Evolutionary conservation across 2,888 invertebrate genomes (phyloP), one percentile per base, ranked within the genome.

Genomic region (Campoplex nolae): DNA sequence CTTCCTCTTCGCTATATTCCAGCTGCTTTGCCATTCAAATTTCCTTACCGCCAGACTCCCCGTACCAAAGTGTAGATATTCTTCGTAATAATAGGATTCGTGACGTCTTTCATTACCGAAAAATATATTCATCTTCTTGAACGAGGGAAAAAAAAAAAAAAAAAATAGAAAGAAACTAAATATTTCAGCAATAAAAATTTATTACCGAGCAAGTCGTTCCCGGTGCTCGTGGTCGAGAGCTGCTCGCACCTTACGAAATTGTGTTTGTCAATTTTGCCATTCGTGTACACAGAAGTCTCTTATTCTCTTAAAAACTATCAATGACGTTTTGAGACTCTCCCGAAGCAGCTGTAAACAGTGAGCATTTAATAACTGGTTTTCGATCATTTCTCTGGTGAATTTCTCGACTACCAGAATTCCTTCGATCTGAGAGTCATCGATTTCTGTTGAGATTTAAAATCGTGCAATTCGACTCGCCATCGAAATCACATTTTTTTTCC

Each of bases 1-100:
- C 28, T 9, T 23, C 56, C 11, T 68, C 54, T 48, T 48, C 8
- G 45, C 28, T 42, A 18, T 45, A 3, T 38, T 76, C 67, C 38
- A 77, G 67, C 51, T 77, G 23, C 35, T 77, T 67, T 56, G 51
- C 78, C 77, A 67, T 83, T 73, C 32, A 42, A 74, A 77, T 76
- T 76, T 42, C 56, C 38, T 38, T 6, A 7, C 48, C 28, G n/a
- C 38, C 73, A 67, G 56, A 77, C 51, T 77, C 32, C 8, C 48
- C 68, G 45, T 45, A 23, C 42, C 28, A 13, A 51, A 51, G 28
- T 58, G 73, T 78, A 77, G 73, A 77, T 67, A n/a, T 28, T 68
- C 67, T 58, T 74, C 35, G 58, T 48, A 48, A 51, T 75, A 45
- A 23, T 23, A 23, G 23, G 32, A 28, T 13, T n/a, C 45, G 42